phyloP scores from a whole-genome alignment of 2,888 invertebrate species.

The Drosophila macrospina region DNA sequence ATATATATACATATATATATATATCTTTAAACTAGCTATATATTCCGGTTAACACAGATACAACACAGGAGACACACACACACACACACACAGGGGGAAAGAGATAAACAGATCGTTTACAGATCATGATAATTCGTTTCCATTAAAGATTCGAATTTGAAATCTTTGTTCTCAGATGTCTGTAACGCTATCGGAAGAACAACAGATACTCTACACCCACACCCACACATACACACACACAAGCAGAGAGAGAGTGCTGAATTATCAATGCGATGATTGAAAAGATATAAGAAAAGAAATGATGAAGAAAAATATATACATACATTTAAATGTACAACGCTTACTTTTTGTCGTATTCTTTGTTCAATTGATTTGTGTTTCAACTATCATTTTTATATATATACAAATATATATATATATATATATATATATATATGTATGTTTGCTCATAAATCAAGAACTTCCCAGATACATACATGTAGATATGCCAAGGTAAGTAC shows the following conservation, averaged over 20 bases:
- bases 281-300: slow-evolving; percentile 37
- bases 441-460: neutral
- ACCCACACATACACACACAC: slow-evolving; percentile 28
- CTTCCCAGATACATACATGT: neutral
- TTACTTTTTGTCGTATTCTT: slow-evolving; percentile 69
- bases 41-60: slow-evolving; percentile 69
- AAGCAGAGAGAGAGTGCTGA: slow-evolving; percentile 51
- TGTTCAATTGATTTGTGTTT: slow-evolving; percentile 37
- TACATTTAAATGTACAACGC: slow-evolving; percentile 79
- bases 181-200: slow-evolving; percentile 69
- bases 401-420: too few relatives aligned
- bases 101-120: too few relatives aligned
- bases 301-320: slow-evolving; percentile 59
- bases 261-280: slow-evolving; percentile 51
- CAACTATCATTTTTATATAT: slow-evolving; percentile 1
- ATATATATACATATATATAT: slow-evolving; percentile 52
- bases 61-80: slow-evolving; percentile 28
- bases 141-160: slow-evolving; percentile 52
- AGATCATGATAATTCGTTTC: slow-evolving; percentile 28
- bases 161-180: slow-evolving; percentile 74
- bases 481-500: too few relatives aligned
- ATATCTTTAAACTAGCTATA: slow-evolving; percentile 74
- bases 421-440: too few relatives aligned
- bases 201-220: slow-evolving; percentile 38
- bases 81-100: too few relatives aligned